These are phyloP conservation scores for Andrena hattorfiana DNA, from an alignment of 2,888 invertebrate species.

Conservation along the genomic window DNA sequence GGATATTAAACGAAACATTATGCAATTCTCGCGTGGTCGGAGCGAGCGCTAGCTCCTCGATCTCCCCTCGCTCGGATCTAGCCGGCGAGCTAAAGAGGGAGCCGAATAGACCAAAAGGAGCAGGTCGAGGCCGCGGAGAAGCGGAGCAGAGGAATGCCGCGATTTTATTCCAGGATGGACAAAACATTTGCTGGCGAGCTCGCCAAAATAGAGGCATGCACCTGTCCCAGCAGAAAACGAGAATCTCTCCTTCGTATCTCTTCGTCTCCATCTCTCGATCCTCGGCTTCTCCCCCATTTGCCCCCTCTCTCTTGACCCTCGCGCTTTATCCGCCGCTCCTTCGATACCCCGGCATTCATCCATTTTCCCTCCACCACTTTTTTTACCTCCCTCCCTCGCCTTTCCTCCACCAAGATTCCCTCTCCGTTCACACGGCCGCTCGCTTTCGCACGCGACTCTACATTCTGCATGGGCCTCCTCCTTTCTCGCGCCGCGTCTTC, in stretches of 20 bases:
- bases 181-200: conserved; percentile 62
- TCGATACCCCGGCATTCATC: conserved; percentile 14
- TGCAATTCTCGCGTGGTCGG: conserved; percentile 41
- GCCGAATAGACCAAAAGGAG: conserved; percentile 51
- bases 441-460: too few species aligned
- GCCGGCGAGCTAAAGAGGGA: conserved; percentile 54
- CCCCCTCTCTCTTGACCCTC: conserved; percentile 18
- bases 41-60: neutral
- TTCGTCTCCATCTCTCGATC: conserved; percentile 51
- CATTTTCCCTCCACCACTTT: neutral
- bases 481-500: conserved; percentile 21
- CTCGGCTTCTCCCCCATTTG: neutral
- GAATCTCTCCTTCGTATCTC: conserved; percentile 59
- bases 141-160: conserved; percentile 65
- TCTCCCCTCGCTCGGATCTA: conserved; percentile 5
- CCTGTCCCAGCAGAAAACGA: conserved; percentile 79
- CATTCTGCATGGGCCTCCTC: neutral
- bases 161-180: conserved; percentile 68
- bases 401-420: conserved; percentile 12
- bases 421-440: neutral
- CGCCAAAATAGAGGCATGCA: conserved; percentile 79
- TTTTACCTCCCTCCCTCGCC: neutral
- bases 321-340: conserved; percentile 35
- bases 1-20: conserved; percentile 43
- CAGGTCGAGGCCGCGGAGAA: conserved; percentile 29